Conservation (phyloP, 2,888 invertebrate species). For the Caenorhabditis sinica region DNA sequence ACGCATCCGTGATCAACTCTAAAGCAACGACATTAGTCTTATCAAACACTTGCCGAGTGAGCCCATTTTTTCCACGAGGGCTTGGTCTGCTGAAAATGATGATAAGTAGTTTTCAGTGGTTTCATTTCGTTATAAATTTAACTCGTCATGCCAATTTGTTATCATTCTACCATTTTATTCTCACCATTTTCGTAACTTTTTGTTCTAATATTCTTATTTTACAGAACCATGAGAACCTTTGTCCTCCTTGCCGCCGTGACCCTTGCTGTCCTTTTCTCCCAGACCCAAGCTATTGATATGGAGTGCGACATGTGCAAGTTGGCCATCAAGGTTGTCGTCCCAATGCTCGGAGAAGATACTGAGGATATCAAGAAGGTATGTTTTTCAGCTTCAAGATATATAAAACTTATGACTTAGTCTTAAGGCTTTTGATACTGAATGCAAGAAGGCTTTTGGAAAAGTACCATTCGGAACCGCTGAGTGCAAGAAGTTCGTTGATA, state of each 20-base stretch:
- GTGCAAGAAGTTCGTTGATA: slow-evolving; percentile 69
- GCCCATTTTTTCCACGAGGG: slow-evolving; percentile 64
- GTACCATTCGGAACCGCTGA: slow-evolving; percentile 70
- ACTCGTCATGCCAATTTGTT: slow-evolving; percentile 16
- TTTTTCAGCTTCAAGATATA: not conserved
- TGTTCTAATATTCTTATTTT: not conserved
- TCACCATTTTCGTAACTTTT: not conserved
- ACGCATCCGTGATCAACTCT: slow-evolving; percentile 50
- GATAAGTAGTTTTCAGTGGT: slow-evolving; percentile 25
- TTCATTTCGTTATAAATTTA: slow-evolving; percentile 42
- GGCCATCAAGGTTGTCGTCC: slow-evolving; percentile 68
- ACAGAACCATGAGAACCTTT: slow-evolving; percentile 58
- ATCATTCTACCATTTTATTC: slow-evolving; percentile 27
- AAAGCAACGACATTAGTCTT: slow-evolving; percentile 26
- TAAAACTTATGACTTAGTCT: not conserved
- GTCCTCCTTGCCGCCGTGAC: slow-evolving; percentile 59
- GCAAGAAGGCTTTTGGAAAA: slow-evolving; percentile 69
- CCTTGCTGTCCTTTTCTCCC: slow-evolving; percentile 60
- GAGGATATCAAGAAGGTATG: slow-evolving; percentile 65
- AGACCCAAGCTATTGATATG: slow-evolving; percentile 33
- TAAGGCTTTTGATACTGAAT: slow-evolving; percentile 71
- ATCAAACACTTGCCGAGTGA: slow-evolving; percentile 53
- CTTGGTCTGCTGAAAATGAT: slow-evolving; percentile 15
- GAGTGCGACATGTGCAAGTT: slow-evolving; percentile 74
- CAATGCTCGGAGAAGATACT: slow-evolving; percentile 69